Evolutionary conservation across 2,797 vertebrate species (phyloP), one percentile per base, ranked within the genome.

Genomic region (Parambassis ranga): DNA sequence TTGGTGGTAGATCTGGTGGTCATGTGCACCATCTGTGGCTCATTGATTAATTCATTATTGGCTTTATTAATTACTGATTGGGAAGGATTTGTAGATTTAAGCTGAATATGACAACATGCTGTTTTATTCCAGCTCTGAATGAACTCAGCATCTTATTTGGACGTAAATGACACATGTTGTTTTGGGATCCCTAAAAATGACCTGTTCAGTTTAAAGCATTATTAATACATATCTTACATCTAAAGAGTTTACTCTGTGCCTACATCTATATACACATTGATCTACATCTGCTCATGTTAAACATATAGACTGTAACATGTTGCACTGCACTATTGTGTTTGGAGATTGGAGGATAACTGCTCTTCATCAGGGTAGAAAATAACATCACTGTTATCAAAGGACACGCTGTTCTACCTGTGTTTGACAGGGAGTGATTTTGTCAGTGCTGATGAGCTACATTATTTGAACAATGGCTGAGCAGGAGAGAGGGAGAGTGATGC

Each of bases 351-450:
- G 41, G 44, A 52, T 61, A 66, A 28, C 14, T 19, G 19, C 13
- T 50, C n/a, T 43, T 76, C 42, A 56, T 44, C 51, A 5, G 19
- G 15, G n/a, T 36, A 55, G 53, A 75, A 59, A 60, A 71, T 67
- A 1, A 51, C 43, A 57, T 81, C 10, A 56, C 9, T 47, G 14
- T 63, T 72, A 71, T 71, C 49, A 57, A 56, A 70, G 57, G 64
- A 76, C 74, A 65, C 38, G 56, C 59, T 62, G 53, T 41, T 63
- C 50, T 57, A 42, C 50, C 57, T 62, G 10, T 49, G 39, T 71
- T 61, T 68, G 68, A 82, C 73, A 60, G 42, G 24, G 47, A 70
- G 47, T 35, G 63, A 69, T 65, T 68, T 64, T 75, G 64, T 79
- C 66, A 65, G 56, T 8, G 20, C 62, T 46, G 67, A 77, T 83